Conservation (phyloP, 35 echinoderm and acorn worm genomes). For the Strongylocentrotus purpuratus region DNA sequence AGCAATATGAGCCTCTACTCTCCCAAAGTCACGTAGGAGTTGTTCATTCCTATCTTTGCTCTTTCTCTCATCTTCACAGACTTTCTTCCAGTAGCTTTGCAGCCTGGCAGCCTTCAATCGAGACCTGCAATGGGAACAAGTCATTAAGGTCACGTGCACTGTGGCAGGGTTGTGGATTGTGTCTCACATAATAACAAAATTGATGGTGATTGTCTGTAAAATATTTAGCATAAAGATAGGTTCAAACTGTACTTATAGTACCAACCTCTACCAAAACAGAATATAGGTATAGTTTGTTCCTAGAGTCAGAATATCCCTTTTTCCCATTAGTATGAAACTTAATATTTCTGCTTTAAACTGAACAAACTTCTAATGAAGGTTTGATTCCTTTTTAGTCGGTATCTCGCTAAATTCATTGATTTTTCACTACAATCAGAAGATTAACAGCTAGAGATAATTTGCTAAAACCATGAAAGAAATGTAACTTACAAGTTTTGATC, state of each 20-base stretch:
- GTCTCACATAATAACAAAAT: background rate
- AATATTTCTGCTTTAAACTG: background rate
- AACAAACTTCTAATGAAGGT: background rate
- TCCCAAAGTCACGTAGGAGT: conserved; percentile 76
- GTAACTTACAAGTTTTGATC: conserved; percentile 64
- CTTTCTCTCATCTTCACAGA: conserved; percentile 86
- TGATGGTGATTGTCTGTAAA: background rate
- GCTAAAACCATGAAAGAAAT: background rate
- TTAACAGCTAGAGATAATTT: background rate
- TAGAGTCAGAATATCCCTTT: background rate
- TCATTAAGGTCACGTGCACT: background rate
- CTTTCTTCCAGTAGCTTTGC: conserved; percentile 84
- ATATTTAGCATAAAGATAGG: too few relatives aligned
- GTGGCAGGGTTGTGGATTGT: background rate
- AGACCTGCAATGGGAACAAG: conserved; percentile 49
- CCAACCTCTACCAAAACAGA: too few relatives aligned
- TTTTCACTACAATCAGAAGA: background rate
- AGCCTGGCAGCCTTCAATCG: conserved; percentile 69
- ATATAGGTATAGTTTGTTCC: background rate
- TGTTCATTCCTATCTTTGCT: conserved; percentile 80
- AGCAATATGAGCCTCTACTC: conserved; percentile 84
- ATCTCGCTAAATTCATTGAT: too few relatives aligned
- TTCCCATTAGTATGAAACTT: background rate
- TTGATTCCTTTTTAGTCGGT: background rate
- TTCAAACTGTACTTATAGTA: too few relatives aligned